Base-by-base conservation (phyloP, 2,113 vertebrate genomes). In the Neotoma lepida region DNA sequence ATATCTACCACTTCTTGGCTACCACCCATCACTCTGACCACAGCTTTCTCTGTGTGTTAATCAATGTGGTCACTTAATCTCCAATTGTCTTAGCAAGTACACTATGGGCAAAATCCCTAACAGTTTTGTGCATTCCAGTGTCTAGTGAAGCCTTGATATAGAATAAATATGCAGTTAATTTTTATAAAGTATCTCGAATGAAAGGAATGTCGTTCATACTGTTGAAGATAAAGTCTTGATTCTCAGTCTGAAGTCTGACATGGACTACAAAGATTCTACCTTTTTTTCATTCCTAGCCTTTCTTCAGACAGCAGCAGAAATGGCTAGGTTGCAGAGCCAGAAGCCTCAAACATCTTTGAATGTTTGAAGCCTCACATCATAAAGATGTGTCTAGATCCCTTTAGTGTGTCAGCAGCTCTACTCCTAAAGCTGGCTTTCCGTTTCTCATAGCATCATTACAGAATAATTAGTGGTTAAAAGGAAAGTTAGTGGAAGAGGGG, bases 401-500 rank as follows among this genome's bases (percentile, higher is more conserved):
- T 89, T 88, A 44, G 58, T 35, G 88, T 85, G 76, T 94, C 88
- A 96, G 74, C 33, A 77, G 5, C 64, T 88, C 41, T 51, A 26
- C 84, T 81, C 28, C 68, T 88, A 17, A 61, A 44, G 22, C 70
- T 78, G 24, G 66, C 89, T 94, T 95, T 74, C 89, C 92, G 73
- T 54, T 20, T 30, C 81, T 94, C 26, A 6, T 33, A 39, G 41
- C 24, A 41, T 76, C 41, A 28, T n/a, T 87, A 78, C n/a, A 64
- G 8, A 88, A 49, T 86, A 88, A 81, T 96, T 90, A 82, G 82
- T 49, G 49, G 44, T 56, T 92, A 68, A 89, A 95, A 89, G 68
- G 86, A 90, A 96, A 94, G 68, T 92, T 92, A 92, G 90, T 68
- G 63, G 92, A 96, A 90, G 87, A 93, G 76, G 64, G 49, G 41